Evolutionary conservation across 2,797 vertebrate genomes (phyloP), one percentile per base, ranked within the genome.

Genomic region (Pogoniulus pusillus): DNA sequence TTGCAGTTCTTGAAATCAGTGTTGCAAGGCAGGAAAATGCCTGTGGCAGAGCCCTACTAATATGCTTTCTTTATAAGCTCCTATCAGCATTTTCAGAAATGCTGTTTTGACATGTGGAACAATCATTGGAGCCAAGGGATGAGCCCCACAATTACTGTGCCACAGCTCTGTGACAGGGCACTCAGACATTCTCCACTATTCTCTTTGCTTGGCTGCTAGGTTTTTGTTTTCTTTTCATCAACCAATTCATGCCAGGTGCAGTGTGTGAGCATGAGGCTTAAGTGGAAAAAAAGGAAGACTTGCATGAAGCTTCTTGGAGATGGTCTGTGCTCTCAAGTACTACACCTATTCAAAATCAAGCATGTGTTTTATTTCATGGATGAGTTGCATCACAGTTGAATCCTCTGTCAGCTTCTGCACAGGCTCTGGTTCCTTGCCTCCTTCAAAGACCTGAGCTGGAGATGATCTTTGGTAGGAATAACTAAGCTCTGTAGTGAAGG

Each of bases 311-410:
- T 71, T 54, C n/a, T 51, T 74, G 59, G n/a, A 78, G 22, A 57
- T 49, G 10, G 12, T 37, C 75, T 60, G 16, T 73, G 35, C 16
- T 70, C 10, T 55, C 26, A 43, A 24, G 14, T 74, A 26, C 22
- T 9, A 23, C 2, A 37, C 10, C 30, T 13, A 5, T 63, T 90
- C 41, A 68, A 57, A 85, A 76, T 41, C 1, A 3, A 86, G 23
- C 3, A 0, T 15, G 37, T 0, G 1, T 5, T 23, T 39, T 43
- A 7, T 65, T 65, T 23, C 9, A 11, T 7, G 29, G 29, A 39
- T 49, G 37, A 68, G 2, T 37, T 91, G 41, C 49, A 35, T 51
- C 22, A 3, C 41, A 29, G n/a, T 39, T 27, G 82, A 58, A 53
- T 43, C 60, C 27, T 65, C 22, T 37, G 22, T 39, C 62, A 80